These are phyloP conservation scores for Meteorus colon DNA, from an alignment of 2,888 invertebrate species.

Conservation along the genomic window DNA sequence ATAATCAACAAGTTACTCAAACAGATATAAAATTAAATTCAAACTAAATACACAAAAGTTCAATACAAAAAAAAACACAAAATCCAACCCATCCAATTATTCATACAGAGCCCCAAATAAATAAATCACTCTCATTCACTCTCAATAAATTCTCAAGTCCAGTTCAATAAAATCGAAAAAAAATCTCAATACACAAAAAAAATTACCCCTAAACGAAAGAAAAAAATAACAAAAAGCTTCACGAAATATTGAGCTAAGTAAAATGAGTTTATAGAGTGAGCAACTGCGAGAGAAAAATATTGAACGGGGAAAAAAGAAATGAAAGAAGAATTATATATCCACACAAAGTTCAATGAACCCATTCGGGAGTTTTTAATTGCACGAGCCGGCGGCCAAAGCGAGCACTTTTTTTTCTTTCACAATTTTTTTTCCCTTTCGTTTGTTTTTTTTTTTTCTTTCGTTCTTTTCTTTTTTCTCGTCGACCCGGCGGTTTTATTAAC, in stretches of 20 bases:
- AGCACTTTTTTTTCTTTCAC: conserved; percentile 31
- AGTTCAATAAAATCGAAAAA: neutral
- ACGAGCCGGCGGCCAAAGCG: conserved; percentile 33
- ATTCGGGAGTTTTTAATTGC: conserved; percentile 50
- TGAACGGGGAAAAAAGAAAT: conserved; percentile 27
- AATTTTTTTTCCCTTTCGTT: conserved; percentile 35
- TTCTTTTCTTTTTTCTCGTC: conserved; percentile 21
- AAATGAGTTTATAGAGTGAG: conserved; percentile 9
- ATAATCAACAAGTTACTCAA: no score
- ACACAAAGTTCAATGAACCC: conserved; percentile 57
- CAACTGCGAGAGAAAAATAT: conserved; percentile 38
- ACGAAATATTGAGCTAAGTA: conserved; percentile 28
- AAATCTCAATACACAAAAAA: neutral
- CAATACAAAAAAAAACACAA: neutral
- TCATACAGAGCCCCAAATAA: no score
- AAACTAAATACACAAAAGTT: no score
- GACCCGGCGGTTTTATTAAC: conserved; percentile 39
- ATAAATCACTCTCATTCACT: no score
- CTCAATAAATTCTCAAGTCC: no score
- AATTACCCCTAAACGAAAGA: neutral
- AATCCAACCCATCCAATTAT: no score
- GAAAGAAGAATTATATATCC: conserved; percentile 19
- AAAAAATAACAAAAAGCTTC: conserved; percentile 3
- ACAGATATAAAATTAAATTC: no score
- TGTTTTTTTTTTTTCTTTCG: conserved; percentile 32